Base-by-base conservation (phyloP, 2,888 invertebrate species). In the Trachelus troglodyta region DNA sequence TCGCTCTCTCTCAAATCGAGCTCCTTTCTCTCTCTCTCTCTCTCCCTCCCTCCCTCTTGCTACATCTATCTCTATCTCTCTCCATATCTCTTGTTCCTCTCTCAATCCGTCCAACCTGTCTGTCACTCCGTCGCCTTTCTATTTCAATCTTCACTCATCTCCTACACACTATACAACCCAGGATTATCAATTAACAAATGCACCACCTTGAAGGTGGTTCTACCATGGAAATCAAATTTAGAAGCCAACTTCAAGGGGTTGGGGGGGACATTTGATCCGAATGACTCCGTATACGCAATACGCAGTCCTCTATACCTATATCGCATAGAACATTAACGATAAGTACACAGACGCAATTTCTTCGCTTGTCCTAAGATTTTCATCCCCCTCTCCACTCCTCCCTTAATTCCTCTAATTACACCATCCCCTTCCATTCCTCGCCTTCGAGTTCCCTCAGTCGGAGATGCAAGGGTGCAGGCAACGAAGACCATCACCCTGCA, bases 1-100 rank as follows among this genome's bases (percentile, higher is more conserved):
- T 86, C 85, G 81, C 84, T 81, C 73, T 85, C 86, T 85, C 86
- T 87, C 85, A 86, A 87, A 87, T 88, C 87, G 85, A 86, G 87
- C 83, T 69, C 34, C 76, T 79, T 75, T 74, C 33, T 71, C 74
- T 69, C 68, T 35, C 76, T 34, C 74, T 31, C 56, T 71, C 56
- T 35, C 34, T 31, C 35, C 30, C 6, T 40, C 12, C n/a, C 75
- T 35, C 11, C 23, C 11, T 74, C 80, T 76, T 23, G 12, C 79
- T 35, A 12, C 35, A 75, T 35, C 77, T 77, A 75, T 33, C 34
- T 31, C 77, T 76, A 73, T 76, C 80, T 77, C 77, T 69, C 77
- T 40, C 79, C 0, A 4, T 37, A 37, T 37, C 12, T 15, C 35
- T 3, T 76, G 33, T 77, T 34, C 33, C 73, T 74, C 56, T 75